These are phyloP conservation scores for Eulithis testata DNA, from an alignment of 2,888 invertebrate genomes.

Conservation along the genomic window DNA sequence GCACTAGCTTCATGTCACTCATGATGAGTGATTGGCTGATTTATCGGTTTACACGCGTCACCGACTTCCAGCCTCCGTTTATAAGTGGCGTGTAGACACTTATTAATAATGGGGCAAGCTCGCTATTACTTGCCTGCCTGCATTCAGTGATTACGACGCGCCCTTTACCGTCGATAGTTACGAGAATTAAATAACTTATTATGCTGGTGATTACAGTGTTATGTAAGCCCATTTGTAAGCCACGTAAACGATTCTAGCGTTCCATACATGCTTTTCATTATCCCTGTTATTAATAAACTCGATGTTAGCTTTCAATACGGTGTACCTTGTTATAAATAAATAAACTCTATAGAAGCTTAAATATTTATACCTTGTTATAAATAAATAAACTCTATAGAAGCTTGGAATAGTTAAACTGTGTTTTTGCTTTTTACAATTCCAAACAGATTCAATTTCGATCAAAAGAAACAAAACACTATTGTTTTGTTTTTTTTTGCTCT, in stretches of 20 bases:
- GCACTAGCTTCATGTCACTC: constrained; percentile 6
- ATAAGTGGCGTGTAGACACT: constrained; percentile 28
- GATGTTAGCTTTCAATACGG: no score
- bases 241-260: constrained; percentile 2
- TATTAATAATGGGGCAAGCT: constrained; percentile 24
- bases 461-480: no score
- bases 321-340: no score
- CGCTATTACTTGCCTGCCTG: constrained; percentile 22
- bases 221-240: constrained; percentile 12
- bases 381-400: no score
- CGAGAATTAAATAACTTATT: constrained; percentile 23
- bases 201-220: constrained; percentile 18
- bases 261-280: neutral
- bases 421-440: no score
- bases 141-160: constrained; percentile 20
- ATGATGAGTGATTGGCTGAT: constrained; percentile 29
- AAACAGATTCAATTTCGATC: no score
- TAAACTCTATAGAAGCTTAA: no score
- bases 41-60: constrained; percentile 33
- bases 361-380: no score
- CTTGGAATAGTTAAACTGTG: no score
- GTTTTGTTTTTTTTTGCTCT: no score
- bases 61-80: constrained; percentile 21
- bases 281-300: no score
- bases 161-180: constrained; percentile 20